Evolutionary conservation across 1,140 invertebrate genomes (phyloP).

Genomic region (Littorina saxatilis): DNA sequence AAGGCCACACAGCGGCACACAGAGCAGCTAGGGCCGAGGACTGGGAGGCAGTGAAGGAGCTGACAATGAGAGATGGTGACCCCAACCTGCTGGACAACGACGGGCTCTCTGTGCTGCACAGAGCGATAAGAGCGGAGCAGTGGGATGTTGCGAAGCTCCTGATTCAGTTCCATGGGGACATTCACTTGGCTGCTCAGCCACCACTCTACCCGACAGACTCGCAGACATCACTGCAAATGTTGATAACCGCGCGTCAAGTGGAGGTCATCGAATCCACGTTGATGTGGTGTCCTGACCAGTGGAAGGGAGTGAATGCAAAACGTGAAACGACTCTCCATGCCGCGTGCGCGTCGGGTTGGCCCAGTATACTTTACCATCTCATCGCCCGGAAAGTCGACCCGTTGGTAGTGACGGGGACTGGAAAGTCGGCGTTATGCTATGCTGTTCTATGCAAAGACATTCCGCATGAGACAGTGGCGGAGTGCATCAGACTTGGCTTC

Average conservation of each 20-base stretch:
- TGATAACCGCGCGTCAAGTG: not conserved
- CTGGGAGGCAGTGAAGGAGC: no score
- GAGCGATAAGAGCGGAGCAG: not conserved
- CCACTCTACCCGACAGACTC: not conserved
- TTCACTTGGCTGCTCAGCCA: not conserved
- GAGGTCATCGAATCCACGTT: not conserved
- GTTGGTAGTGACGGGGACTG: not conserved
- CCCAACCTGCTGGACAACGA: conserved; percentile 13
- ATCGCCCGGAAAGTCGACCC: not conserved
- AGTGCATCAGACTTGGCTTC: conserved; percentile 7
- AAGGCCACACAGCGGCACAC: not conserved
- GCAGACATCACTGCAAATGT: not conserved
- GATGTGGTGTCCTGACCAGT: not conserved
- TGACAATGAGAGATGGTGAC: not conserved
- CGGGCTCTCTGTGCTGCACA: not conserved
- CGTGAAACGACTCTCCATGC: not conserved
- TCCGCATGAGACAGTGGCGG: not conserved
- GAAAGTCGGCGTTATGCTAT: not conserved
- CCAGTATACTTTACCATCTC: not conserved
- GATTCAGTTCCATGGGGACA: not conserved
- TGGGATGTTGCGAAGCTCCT: not conserved
- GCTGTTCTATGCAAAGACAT: not conserved
- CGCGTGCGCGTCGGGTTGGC: not conserved
- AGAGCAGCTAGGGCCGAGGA: not conserved
- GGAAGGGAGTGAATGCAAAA: not conserved